Conservation (phyloP, 2,888 invertebrate genomes). For the Leucophora obtusa region DNA sequence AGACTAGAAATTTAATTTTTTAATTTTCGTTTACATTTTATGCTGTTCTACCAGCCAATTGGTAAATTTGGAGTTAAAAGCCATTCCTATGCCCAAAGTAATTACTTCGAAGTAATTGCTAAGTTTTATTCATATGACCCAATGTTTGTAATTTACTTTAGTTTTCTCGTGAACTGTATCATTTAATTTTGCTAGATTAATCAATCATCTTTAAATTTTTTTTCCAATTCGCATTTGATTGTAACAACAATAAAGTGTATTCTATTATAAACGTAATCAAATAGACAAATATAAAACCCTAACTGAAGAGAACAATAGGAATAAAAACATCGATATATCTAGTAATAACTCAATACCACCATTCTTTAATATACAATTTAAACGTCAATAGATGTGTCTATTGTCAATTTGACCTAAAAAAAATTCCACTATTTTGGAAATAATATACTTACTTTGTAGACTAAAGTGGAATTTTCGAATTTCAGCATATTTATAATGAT, state of each 20-base stretch:
- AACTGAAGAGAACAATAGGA: background rate
- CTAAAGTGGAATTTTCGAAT: slow-evolving; percentile 47
- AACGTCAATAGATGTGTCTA: slow-evolving; percentile 1
- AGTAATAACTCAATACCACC: background rate
- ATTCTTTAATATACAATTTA: background rate
- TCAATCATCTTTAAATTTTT: slow-evolving; percentile 35
- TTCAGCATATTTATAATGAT: slow-evolving; percentile 21
- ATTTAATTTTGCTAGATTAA: slow-evolving; percentile 37
- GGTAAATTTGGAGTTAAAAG: no score
- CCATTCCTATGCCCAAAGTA: no score
- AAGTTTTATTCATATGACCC: no score
- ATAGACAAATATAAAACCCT: background rate
- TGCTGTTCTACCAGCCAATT: no score
- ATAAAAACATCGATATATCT: background rate
- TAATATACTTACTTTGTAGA: slow-evolving; percentile 37
- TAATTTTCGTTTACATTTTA: no score
- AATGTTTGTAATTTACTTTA: slow-evolving; percentile 15
- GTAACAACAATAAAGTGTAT: background rate
- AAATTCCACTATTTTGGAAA: slow-evolving; percentile 24
- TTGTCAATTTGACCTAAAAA: slow-evolving; percentile 53
- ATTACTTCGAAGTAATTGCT: no score
- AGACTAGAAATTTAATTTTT: no score
- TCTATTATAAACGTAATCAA: slow-evolving; percentile 10
- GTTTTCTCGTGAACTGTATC: slow-evolving; percentile 12
- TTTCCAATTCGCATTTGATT: background rate